phyloP scores from a whole-genome alignment of 2,888 invertebrate species.

The Ichneumoninae sp. region DNA sequence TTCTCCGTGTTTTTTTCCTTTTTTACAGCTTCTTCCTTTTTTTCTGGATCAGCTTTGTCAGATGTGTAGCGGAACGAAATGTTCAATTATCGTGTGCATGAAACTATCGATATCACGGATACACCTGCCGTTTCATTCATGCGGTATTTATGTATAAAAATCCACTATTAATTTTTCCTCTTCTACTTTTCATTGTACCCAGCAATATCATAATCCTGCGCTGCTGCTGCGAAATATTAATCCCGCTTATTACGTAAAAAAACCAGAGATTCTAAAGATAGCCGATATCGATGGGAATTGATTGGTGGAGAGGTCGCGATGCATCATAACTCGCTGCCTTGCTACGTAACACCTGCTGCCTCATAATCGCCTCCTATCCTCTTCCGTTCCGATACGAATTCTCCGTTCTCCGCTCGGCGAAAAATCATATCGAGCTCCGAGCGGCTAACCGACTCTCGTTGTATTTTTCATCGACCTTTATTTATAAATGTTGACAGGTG shows the following conservation, averaged over 20 bases:
- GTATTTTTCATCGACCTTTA: constrained; percentile 42
- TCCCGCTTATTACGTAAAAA: neutral
- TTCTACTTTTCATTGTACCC: neutral
- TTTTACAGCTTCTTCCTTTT: neutral
- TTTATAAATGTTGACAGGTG: constrained; percentile 53
- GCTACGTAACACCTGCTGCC: neutral
- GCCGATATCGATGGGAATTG: neutral
- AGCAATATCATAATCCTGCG: neutral
- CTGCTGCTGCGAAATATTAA: neutral
- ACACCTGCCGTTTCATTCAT: constrained; percentile 13
- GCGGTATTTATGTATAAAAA: neutral
- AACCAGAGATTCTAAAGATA: neutral
- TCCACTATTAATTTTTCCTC: neutral
- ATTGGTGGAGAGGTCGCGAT: neutral
- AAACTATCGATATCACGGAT: neutral
- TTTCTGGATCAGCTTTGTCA: neutral
- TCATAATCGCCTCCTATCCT: neutral
- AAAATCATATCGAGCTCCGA: constrained; percentile 4
- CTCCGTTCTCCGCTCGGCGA: neutral
- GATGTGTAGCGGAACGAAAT: neutral
- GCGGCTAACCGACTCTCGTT: constrained; percentile 33
- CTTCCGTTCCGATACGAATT: neutral
- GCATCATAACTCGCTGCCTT: neutral
- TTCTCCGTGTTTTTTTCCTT: neutral
- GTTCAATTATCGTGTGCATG: neutral